These are phyloP conservation scores for Platygyra sinensis DNA, from an alignment of 64 coral and sea anemone species.

Conservation along the genomic window DNA sequence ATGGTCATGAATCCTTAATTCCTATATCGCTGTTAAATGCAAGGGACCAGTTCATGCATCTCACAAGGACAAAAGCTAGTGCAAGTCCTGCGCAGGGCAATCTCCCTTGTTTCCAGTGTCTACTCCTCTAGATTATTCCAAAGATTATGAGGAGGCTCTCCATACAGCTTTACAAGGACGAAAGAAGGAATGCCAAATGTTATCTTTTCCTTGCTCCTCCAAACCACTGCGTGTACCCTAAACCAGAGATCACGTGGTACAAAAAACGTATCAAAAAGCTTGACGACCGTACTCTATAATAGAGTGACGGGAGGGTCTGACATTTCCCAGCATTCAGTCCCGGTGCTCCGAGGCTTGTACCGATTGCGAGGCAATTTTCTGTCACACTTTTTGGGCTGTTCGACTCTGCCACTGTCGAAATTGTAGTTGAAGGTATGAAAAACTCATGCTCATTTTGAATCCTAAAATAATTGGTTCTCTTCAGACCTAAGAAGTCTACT, in stretches of 20 bases:
- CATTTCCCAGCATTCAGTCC: constrained; percentile 51
- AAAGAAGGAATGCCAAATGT: constrained; percentile 58
- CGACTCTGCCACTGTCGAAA: constrained; percentile 12
- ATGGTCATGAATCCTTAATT: too few species aligned
- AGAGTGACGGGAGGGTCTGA: constrained; percentile 45
- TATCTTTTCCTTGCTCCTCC: constrained; percentile 38
- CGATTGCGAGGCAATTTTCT: constrained; percentile 67
- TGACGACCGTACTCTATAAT: constrained; percentile 13
- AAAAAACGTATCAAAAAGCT: constrained; percentile 19
- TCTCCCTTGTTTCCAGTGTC: too few species aligned
- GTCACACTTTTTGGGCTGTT: constrained; percentile 65
- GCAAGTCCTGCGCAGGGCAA: too few species aligned
- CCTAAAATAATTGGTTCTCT: not conserved
- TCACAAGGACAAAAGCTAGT: too few species aligned
- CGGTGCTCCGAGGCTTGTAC: constrained; percentile 57
- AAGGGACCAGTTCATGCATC: too few species aligned
- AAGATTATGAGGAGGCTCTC: constrained; percentile 16
- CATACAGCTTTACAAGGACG: constrained; percentile 3
- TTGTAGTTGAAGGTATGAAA: constrained; percentile 65
- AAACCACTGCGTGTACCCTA: constrained; percentile 60
- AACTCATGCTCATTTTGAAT: not conserved
- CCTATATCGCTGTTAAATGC: too few species aligned
- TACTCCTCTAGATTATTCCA: constrained; percentile 54
- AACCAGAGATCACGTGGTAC: constrained; percentile 79
- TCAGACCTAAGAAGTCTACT: too few species aligned